Percentiles rank a stretch among this genome's conserved stretches.
phyloP scores from a whole-genome alignment of 2,113 vertebrate species.

The Cathartes aura region DNA sequence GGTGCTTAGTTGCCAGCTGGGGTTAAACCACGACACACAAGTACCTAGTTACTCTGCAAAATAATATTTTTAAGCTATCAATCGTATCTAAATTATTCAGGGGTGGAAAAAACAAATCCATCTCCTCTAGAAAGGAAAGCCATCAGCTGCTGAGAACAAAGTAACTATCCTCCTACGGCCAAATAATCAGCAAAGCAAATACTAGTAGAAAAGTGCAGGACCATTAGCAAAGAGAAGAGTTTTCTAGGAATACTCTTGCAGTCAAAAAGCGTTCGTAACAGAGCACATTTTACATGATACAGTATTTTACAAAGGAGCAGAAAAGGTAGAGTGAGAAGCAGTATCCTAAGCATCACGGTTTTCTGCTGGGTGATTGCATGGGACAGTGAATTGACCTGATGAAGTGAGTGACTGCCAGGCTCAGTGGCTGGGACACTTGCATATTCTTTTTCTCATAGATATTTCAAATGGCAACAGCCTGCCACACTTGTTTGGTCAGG shows the following conservation, averaged over 20 bases:
- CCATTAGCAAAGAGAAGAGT: background rate
- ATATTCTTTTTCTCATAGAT: background rate
- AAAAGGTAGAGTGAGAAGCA: background rate
- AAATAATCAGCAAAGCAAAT: slow-evolving; percentile 11
- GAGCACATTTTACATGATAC: background rate
- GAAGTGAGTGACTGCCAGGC: background rate
- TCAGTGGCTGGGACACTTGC: background rate
- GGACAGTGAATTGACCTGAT: background rate
- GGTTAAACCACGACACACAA: background rate
- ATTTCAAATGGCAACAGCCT: background rate
- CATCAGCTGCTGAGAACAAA: background rate
- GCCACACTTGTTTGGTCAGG: accelerated
- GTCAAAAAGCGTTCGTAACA: background rate
- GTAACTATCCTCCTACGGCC: background rate
- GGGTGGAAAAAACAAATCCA: slow-evolving; percentile 12
- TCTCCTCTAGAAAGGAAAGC: background rate
- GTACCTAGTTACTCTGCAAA: background rate
- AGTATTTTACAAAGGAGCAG: background rate
- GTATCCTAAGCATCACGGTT: background rate
- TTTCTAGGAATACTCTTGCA: background rate
- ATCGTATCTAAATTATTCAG: slow-evolving; percentile 28
- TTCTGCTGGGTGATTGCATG: background rate
- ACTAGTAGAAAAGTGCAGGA: background rate
- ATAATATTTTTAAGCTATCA: background rate
- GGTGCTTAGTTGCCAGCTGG: too few relatives aligned